Percentiles rank a stretch among this genome's conserved stretches.
phyloP scores from a whole-genome alignment of 2,888 invertebrate species.

The Lissonota sp. region DNA sequence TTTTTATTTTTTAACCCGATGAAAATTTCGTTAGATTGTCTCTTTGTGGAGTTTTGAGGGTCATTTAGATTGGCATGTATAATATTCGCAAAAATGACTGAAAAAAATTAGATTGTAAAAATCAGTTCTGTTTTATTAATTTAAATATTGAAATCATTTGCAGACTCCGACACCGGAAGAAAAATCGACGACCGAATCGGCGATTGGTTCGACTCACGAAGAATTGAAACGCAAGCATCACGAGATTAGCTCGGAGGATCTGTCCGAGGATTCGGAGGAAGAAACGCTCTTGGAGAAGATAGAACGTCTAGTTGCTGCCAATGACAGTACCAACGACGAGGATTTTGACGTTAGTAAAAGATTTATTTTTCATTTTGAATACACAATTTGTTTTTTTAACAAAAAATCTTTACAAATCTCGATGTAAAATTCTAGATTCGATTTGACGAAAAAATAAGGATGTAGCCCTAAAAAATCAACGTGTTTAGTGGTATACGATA shows the following conservation, averaged over 20 bases:
- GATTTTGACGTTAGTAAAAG: conserved; percentile 72
- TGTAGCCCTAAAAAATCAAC: no score
- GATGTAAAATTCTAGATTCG: not conserved
- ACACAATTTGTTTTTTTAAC: conserved; percentile 17
- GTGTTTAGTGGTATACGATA: no score
- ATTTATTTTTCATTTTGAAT: conserved; percentile 56
- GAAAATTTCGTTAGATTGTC: not conserved
- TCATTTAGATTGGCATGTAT: not conserved
- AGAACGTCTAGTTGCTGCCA: conserved; percentile 66
- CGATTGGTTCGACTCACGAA: conserved; percentile 55
- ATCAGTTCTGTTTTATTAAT: conserved; percentile 1
- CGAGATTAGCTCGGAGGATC: conserved; percentile 66
- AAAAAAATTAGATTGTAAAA: not conserved
- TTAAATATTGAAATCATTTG: not conserved
- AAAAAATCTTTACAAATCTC: not conserved
- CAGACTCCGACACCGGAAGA: conserved; percentile 69
- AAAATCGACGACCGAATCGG: conserved; percentile 71
- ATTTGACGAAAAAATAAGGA: not conserved
- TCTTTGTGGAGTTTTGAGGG: not conserved
- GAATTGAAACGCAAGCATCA: conserved; percentile 73
- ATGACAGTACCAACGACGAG: conserved; percentile 71
- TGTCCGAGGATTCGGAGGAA: conserved; percentile 68
- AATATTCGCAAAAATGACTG: not conserved
- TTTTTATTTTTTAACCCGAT: conserved; percentile 16
- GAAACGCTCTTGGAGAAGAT: conserved; percentile 71